Evolutionary conservation across 2,888 invertebrate genomes (phyloP), one percentile per base, ranked within the genome.

Genomic region (Parnassius smintheus): DNA sequence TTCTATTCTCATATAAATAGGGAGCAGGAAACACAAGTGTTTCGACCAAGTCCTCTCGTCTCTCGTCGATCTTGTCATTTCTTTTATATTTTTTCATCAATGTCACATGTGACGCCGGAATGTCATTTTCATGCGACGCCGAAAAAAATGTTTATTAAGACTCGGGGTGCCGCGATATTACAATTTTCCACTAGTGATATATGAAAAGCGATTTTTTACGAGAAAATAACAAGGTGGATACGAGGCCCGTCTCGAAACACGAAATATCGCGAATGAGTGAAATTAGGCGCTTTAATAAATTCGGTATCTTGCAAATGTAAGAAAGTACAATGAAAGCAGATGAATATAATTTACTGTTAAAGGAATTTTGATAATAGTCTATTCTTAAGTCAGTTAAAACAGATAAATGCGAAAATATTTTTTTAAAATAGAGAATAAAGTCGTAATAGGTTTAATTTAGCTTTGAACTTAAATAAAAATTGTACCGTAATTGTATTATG

Each of bases 81-180:
- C 88, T 87, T 89, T 90, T 88, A 91, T 89, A 91, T 91, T 90
- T 91, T 91, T 91, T 91, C 91, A 91, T 91, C 91, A 91, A 91
- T 86, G 90, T 91, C 88, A 89, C 91, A 91, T 83, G 89, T 91
- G 91, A 88, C 88, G 91, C 90, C 88, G 69, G 80, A 88, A 91
- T 89, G 90, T 88, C 91, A 91, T 91, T 91, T 91, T 91, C 89
- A 86, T 89, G 81, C 79, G 86, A 87, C 78, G 84, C 80, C 68
- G 73, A 89, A 88, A 88, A 91, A 91, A 90, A 90, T 88, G 87
- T 89, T 91, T 91, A 91, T 91, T 90, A 91, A 88, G 88, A 89
- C 82, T 83, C 77, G 74, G 73, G 72, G 76, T 78, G 75, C 75
- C 82, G 82, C 85, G 86, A 86, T 91, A 91, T 91, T 91, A 89